Evolutionary conservation across 1,140 invertebrate genomes (phyloP).

Genomic region (Dinoponera quadriceps): DNA sequence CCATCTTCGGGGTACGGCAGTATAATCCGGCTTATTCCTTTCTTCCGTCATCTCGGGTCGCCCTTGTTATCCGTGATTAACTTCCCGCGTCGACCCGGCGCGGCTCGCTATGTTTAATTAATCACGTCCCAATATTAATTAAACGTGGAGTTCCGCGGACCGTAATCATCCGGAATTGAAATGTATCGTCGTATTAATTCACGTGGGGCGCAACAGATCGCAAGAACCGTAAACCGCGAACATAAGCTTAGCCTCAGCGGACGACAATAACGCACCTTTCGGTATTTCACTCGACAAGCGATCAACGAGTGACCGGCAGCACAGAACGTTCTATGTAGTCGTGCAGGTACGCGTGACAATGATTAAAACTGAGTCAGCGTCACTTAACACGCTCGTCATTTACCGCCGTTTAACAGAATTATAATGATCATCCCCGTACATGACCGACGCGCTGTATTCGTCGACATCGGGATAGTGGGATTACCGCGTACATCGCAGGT

Average conservation of each 20-base stretch:
- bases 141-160: constrained; percentile 13
- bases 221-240: no score
- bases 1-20: constrained; percentile 38
- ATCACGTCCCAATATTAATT: constrained; percentile 58
- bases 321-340: constrained; percentile 45
- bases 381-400: constrained; percentile 72
- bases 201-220: neutral
- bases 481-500: constrained; percentile 41
- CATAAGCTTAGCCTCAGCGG: no score
- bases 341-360: constrained; percentile 67
- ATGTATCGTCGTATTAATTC: constrained; percentile 32
- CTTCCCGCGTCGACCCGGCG: neutral
- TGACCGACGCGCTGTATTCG: constrained; percentile 59
- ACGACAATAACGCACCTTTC: constrained; percentile 31
- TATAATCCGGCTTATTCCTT: constrained; percentile 70
- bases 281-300: constrained; percentile 53
- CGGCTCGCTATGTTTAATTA: constrained; percentile 61
- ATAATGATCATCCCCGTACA: constrained; percentile 66
- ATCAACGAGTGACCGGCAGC: neutral
- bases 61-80: constrained; percentile 65
- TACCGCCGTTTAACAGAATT: constrained; percentile 73
- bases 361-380: constrained; percentile 74
- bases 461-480: constrained; percentile 64
- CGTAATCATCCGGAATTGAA: constrained; percentile 32
- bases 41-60: constrained; percentile 52